Base-by-base conservation (phyloP, 2,113 vertebrate genomes). In the Drymodes brunneopygia region DNA sequence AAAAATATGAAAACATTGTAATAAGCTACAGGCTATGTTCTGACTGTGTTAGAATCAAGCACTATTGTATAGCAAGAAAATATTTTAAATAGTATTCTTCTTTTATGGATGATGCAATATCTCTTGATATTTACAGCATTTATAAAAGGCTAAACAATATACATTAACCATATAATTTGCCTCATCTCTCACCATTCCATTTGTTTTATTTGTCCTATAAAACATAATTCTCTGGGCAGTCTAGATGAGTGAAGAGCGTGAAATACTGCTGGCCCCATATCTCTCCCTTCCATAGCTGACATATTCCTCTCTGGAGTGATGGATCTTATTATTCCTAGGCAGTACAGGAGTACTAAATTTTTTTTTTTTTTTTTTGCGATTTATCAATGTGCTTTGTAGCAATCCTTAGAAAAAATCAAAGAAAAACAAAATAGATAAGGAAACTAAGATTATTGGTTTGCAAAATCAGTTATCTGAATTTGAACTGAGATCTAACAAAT, bases 201-300 rank as follows among this genome's bases (percentile, higher is more conserved):
- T 95, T 88, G 62, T 75, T 92, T 93, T 77, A 95, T 77, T 77
- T 16, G 47, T 90, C 38, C 20, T 90, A 91, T 61, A 82, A 94
- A 95, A 79, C 28, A 61, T 50, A 54, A 81, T 85, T 84, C 73
- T 87, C 81, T 91, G 57, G 36, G 40, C 61, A 92, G 61, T 91
- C 89, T 73, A 88, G 48, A 88, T 72, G 81, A 89, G 62, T 0
- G 0, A 87, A 75, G 73, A 82, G n/a, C 4, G 5, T 94, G 70
- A 75, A 87, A 90, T 94, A 82, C 24, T 91, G 54, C 50, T 85
- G 53, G 33, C 44, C 47, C 35, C 33, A 36, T 72, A 79, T 53
- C 36, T 64, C 48, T 81, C 48, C 50, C 29, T 80, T 75, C 66
- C 25, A 23, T 45, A 82, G 50, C 44, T 56, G 60, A 74, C 24